Evolutionary conservation across 1,140 invertebrate species (phyloP).

Genomic region (Drosophila kurseongensis): DNA sequence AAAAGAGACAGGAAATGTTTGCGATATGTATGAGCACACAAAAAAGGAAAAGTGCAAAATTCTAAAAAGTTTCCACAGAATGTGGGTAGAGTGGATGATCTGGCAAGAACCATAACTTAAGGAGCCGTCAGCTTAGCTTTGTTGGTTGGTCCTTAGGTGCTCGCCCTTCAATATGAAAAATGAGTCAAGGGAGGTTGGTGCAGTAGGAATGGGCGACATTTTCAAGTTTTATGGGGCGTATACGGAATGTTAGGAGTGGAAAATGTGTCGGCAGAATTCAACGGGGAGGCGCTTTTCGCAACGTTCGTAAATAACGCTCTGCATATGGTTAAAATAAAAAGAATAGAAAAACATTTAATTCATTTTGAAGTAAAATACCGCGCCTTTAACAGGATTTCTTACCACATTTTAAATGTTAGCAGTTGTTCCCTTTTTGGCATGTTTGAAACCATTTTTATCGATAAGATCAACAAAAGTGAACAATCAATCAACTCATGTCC

Average conservation of each 20-base stretch:
- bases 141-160: conserved; percentile 38
- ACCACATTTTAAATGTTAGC: too few species aligned
- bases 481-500: too few species aligned
- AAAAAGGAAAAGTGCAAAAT: conserved; percentile 56
- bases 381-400: too few species aligned
- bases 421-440: too few species aligned
- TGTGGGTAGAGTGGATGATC: conserved; percentile 8
- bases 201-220: conserved; percentile 12
- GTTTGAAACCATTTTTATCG: too few species aligned
- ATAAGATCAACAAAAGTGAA: too few species aligned
- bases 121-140: conserved; percentile 35
- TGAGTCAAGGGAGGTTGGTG: conserved; percentile 6
- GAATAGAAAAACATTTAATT: background rate
- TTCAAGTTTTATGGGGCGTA: conserved; percentile 62
- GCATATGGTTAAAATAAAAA: conserved; percentile 47
- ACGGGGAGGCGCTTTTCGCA: background rate
- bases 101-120: conserved; percentile 50
- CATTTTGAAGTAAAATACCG: too few species aligned
- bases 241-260: conserved; percentile 33
- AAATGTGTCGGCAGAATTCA: conserved; percentile 1
- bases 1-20: conserved; percentile 78
- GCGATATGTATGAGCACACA: conserved; percentile 61
- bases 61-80: conserved; percentile 48
- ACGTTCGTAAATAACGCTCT: too few species aligned
- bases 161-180: conserved; percentile 42